phyloP scores from a whole-genome alignment of 1,140 invertebrate genomes.

The Zaprionus lachaisei region DNA sequence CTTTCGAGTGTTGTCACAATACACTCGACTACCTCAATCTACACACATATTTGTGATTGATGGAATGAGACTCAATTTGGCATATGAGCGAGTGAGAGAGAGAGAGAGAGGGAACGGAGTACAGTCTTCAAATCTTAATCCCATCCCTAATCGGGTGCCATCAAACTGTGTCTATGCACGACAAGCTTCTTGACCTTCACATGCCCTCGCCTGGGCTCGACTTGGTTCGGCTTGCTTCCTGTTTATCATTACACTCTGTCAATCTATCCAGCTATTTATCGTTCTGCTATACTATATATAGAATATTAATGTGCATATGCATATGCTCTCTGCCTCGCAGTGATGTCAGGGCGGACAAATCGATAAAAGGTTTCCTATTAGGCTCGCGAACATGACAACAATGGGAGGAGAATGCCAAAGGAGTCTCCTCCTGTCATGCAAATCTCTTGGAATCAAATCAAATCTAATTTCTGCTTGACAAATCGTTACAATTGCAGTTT shows the following conservation, averaged over 20 bases:
- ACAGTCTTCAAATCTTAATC: not conserved
- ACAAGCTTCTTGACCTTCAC: constrained; percentile 33
- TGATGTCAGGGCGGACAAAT: constrained; percentile 65
- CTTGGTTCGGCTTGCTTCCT: constrained; percentile 1
- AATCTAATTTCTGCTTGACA: not conserved
- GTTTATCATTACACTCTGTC: constrained; percentile 13
- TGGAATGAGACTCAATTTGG: not conserved
- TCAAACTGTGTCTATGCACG: constrained; percentile 16
- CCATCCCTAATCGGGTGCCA: constrained; percentile 13
- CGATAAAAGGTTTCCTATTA: constrained; percentile 64
- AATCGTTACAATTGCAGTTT: constrained; percentile 17
- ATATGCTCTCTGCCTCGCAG: constrained; percentile 14
- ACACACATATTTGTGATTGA: not conserved
- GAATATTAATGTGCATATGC: constrained; percentile 21
- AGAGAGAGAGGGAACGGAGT: not conserved
- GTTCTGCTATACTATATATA: constrained; percentile 15
- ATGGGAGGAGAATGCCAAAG: not conserved
- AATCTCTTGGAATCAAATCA: constrained; percentile 8
- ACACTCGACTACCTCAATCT: not conserved
- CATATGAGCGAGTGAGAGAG: not conserved
- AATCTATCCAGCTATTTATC: constrained; percentile 41
- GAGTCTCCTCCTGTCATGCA: not conserved
- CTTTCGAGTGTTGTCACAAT: constrained; percentile 3
- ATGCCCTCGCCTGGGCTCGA: constrained; percentile 7
- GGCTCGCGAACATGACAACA: constrained; percentile 42